These are phyloP conservation scores for Eulemur albifrons DNA, from an alignment of 2,797 vertebrate genomes.

Conservation along the genomic window DNA sequence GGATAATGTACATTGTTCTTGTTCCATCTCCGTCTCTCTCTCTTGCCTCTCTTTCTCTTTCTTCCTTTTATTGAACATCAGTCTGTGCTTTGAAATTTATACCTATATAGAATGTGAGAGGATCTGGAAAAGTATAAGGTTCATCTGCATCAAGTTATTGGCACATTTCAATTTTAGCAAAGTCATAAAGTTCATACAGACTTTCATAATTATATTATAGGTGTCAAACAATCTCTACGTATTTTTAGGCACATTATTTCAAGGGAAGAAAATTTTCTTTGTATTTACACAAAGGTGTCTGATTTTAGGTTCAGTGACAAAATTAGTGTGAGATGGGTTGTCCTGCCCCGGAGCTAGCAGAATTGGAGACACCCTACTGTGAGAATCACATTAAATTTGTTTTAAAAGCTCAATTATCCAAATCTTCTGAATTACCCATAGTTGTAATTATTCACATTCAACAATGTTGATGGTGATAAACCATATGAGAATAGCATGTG, in stretches of 20 bases:
- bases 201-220: not conserved
- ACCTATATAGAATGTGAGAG: not conserved
- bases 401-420: constrained; percentile 28
- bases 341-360: not conserved
- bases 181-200: not conserved
- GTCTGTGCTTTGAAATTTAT: not conserved
- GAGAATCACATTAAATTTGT: not conserved
- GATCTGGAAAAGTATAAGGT: not conserved
- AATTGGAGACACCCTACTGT: not conserved
- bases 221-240: not conserved
- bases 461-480: not conserved
- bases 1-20: not conserved
- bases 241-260: not conserved
- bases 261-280: not conserved
- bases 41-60: not conserved
- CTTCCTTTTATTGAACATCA: not conserved
- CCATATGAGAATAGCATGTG: not conserved
- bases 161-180: not conserved
- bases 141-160: not conserved
- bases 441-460: not conserved
- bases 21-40: not conserved
- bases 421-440: not conserved
- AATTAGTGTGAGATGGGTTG: not conserved
- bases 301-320: not conserved
- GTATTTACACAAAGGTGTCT: not conserved